These are phyloP conservation scores for Eulithis testata DNA, from an alignment of 2,888 invertebrate species.

Conservation along the genomic window DNA sequence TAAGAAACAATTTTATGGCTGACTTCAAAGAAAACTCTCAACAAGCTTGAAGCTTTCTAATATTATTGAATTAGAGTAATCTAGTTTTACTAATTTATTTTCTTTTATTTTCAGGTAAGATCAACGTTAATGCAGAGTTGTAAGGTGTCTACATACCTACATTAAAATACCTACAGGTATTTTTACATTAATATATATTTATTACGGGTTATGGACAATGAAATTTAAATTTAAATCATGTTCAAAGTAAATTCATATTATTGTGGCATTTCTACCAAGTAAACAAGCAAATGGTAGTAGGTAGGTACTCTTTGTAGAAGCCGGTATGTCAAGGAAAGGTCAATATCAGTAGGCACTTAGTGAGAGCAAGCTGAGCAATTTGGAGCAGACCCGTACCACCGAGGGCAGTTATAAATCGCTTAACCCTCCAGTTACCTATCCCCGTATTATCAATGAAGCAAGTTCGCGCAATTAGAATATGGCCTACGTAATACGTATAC, in stretches of 20 bases:
- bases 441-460: conserved; percentile 24
- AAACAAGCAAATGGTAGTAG: no score
- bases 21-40: not conserved
- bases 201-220: no score
- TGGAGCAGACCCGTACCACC: conserved; percentile 10
- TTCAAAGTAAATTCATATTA: no score
- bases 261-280: no score
- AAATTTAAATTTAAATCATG: no score
- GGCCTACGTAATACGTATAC: conserved; percentile 2
- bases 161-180: not conserved
- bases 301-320: not conserved
- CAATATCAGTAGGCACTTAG: conserved; percentile 17
- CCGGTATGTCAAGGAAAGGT: conserved; percentile 5
- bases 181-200: not conserved
- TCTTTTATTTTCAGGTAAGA: conserved; percentile 34
- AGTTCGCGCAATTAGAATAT: conserved; percentile 20
- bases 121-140: conserved; percentile 8
- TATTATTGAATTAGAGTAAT: not conserved
- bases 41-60: not conserved
- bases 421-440: conserved; percentile 25
- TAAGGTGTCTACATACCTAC: not conserved
- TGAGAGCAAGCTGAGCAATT: conserved; percentile 11
- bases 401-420: conserved; percentile 29
- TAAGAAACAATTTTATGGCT: not conserved
- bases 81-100: not conserved